phyloP scores from a whole-genome alignment of 2,113 vertebrate genomes.

The Lycocorax pyrrhopterus region DNA sequence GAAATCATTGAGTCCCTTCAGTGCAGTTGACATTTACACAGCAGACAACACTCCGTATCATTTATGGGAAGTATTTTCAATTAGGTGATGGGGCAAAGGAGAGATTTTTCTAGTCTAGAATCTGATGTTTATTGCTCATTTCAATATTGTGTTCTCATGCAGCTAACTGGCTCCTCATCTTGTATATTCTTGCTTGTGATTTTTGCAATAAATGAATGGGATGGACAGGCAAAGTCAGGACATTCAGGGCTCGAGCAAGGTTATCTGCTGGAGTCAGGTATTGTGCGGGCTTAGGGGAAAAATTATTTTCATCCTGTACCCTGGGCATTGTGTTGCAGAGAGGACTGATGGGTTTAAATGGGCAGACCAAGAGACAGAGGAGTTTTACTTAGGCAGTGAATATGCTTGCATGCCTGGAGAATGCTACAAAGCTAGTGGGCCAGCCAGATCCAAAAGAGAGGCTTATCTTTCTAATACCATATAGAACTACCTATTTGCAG shows the following conservation, averaged over 20 bases:
- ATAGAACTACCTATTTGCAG: background rate
- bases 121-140: background rate
- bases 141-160: background rate
- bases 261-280: background rate
- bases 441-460: background rate
- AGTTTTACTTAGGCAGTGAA: background rate
- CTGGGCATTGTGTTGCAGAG: background rate
- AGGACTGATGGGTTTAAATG: background rate
- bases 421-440: background rate
- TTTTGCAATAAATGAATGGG: background rate
- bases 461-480: background rate
- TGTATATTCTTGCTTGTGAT: background rate
- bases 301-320: background rate
- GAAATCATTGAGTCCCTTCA: background rate
- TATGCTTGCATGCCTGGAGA: accelerated
- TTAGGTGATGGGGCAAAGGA: background rate
- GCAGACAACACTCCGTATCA: accelerated
- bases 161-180: background rate
- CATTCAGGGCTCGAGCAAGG: background rate
- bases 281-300: background rate
- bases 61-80: background rate
- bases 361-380: background rate
- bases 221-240: background rate
- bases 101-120: background rate
- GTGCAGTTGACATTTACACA: background rate